Conservation (phyloP, 1,140 invertebrate species). For the Antheraea mylitta region DNA sequence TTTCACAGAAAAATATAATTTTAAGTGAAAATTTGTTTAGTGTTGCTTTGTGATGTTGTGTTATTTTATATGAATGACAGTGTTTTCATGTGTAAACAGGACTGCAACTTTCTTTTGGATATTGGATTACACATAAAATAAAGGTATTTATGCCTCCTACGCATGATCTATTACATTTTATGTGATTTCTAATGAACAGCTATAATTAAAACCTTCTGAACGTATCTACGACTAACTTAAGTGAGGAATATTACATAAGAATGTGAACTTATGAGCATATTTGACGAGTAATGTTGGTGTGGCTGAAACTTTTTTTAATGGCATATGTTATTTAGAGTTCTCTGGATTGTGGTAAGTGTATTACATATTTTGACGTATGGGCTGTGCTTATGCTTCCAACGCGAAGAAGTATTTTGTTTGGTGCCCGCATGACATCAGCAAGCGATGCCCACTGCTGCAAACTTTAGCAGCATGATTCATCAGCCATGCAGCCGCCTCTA, state of each 20-base stretch:
- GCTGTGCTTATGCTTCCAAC: conserved; percentile 6
- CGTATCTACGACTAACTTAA: conserved; percentile 9
- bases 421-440: conserved; percentile 69
- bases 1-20: conserved; percentile 74
- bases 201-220: conserved; percentile 14
- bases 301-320: conserved; percentile 28
- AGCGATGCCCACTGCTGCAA: conserved; percentile 59
- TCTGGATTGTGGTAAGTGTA: conserved; percentile 39
- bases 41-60: conserved; percentile 73
- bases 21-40: conserved; percentile 75
- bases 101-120: conserved; percentile 72
- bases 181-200: conserved; percentile 22
- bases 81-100: conserved; percentile 69
- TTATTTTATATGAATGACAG: conserved; percentile 72
- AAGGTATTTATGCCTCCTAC: conserved; percentile 75
- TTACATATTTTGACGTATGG: background rate
- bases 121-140: conserved; percentile 77
- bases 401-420: conserved; percentile 22
- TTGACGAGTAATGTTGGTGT: conserved; percentile 24
- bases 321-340: conserved; percentile 41
- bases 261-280: conserved; percentile 34
- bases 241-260: conserved; percentile 63
- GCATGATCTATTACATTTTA: conserved; percentile 49
- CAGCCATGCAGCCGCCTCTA: conserved; percentile 25
- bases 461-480: conserved; percentile 63